Evolutionary conservation across 1,140 invertebrate genomes (phyloP).

Genomic region (Planococcus citri): DNA sequence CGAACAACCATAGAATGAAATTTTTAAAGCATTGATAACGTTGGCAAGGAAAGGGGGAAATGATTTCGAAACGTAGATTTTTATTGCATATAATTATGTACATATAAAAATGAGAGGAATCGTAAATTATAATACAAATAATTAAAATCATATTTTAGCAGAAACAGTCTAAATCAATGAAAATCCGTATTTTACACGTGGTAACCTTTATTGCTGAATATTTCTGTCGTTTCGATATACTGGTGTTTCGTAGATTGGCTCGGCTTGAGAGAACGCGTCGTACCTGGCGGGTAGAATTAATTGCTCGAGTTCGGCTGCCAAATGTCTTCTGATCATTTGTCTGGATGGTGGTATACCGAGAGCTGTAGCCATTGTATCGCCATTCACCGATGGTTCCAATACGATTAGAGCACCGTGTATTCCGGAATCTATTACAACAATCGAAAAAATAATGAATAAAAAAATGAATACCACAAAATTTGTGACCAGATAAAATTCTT

Average conservation of each 20-base stretch:
- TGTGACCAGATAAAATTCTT: no score
- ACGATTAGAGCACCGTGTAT: conserved; percentile 87
- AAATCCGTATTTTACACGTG: neutral
- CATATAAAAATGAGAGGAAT: no score
- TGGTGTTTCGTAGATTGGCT: conserved; percentile 5
- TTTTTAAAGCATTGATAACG: no score
- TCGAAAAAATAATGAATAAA: conserved; percentile 28
- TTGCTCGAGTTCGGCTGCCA: conserved; percentile 76
- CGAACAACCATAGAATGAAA: no score
- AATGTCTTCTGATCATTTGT: conserved; percentile 81
- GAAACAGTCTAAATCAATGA: neutral
- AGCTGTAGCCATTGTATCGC: conserved; percentile 85
- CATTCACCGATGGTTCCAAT: conserved; percentile 80
- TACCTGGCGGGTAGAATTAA: conserved; percentile 83
- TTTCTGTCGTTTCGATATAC: conserved; percentile 9
- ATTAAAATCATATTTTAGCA: neutral
- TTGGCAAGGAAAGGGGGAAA: no score
- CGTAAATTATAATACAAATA: neutral
- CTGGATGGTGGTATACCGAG: conserved; percentile 84
- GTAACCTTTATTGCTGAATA: conserved; percentile 9
- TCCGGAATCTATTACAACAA: conserved; percentile 83
- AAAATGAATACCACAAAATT: no score
- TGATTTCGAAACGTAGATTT: neutral
- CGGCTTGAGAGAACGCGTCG: conserved; percentile 18
- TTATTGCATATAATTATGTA: neutral